phyloP scores from a whole-genome alignment of 2,888 invertebrate genomes.

The Pristionchus entomophagus region DNA sequence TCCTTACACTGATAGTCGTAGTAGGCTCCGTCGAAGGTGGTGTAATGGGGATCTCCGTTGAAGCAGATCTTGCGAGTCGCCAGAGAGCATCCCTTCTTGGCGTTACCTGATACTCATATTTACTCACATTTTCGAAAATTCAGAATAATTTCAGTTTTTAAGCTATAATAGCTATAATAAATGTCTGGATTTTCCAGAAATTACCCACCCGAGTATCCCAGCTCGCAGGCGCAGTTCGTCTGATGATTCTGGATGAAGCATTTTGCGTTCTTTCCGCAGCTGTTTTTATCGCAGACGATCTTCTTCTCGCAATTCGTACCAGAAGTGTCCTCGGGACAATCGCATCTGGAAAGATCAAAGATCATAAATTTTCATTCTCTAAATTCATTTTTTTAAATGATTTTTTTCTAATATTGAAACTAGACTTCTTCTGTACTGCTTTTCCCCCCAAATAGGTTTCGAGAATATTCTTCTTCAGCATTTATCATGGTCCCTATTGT shows the following conservation, averaged over 20 bases:
- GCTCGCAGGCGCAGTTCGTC: conserved; percentile 65
- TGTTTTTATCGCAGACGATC: conserved; percentile 32
- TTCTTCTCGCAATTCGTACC: conserved; percentile 83
- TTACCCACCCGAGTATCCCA: conserved; percentile 59
- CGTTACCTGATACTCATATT: no score
- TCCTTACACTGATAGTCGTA: conserved; percentile 64
- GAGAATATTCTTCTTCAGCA: background rate
- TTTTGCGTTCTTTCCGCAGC: conserved; percentile 64
- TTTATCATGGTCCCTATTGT: background rate
- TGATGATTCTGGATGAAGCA: conserved; percentile 66
- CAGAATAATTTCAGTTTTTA: background rate
- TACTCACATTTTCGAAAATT: no score
- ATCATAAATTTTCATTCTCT: background rate
- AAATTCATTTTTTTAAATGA: no score
- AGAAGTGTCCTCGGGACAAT: conserved; percentile 81
- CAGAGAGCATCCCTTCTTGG: conserved; percentile 48
- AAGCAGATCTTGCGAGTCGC: conserved; percentile 56
- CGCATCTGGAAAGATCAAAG: conserved; percentile 57
- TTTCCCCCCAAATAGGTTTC: background rate
- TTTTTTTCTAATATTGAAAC: no score
- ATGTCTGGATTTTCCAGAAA: background rate
- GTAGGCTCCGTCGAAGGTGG: conserved; percentile 73
- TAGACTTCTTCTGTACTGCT: no score
- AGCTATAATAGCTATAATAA: background rate
- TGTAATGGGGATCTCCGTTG: conserved; percentile 75